Evolutionary conservation across 1,140 invertebrate genomes (phyloP).

Genomic region (Drosophila repleta): DNA sequence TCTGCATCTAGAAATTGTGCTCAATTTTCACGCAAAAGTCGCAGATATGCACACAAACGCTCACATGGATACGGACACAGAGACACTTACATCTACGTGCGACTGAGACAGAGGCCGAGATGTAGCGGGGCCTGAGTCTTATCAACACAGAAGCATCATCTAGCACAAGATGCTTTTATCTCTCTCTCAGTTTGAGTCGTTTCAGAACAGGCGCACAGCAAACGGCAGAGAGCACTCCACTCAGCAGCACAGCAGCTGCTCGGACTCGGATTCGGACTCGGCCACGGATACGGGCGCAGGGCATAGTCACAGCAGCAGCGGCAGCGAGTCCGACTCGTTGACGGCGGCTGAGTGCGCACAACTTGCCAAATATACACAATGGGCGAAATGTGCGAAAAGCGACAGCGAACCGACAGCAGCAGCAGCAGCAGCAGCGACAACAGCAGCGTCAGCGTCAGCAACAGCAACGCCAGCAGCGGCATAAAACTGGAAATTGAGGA

Average conservation of each 20-base stretch:
- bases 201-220: slow-evolving; percentile 77
- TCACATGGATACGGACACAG: slow-evolving; percentile 13
- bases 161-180: slow-evolving; percentile 81
- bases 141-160: slow-evolving; percentile 82
- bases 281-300: slow-evolving; percentile 2
- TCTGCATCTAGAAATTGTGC: slow-evolving; percentile 70
- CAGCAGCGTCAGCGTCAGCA: slow-evolving; percentile 19
- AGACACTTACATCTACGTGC: slow-evolving; percentile 4
- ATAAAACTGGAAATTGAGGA: slow-evolving; percentile 74
- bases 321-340: slow-evolving; percentile 42
- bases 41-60: slow-evolving; percentile 30
- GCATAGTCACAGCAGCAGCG: not conserved
- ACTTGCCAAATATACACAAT: slow-evolving; percentile 76
- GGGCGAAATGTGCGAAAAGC: slow-evolving; percentile 56
- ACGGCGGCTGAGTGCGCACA: slow-evolving; percentile 44
- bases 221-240: slow-evolving; percentile 60
- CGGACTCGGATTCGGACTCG: slow-evolving; percentile 11
- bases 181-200: slow-evolving; percentile 82
- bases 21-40: slow-evolving; percentile 70
- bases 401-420: slow-evolving; percentile 36
- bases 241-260: slow-evolving; percentile 40
- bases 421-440: slow-evolving; percentile 7
- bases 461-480: slow-evolving; percentile 34
- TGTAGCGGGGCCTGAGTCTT: slow-evolving; percentile 53
- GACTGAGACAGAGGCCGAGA: slow-evolving; percentile 10